Conservation (phyloP, 1,140 invertebrate species). For the Brachionus manjavacas region DNA sequence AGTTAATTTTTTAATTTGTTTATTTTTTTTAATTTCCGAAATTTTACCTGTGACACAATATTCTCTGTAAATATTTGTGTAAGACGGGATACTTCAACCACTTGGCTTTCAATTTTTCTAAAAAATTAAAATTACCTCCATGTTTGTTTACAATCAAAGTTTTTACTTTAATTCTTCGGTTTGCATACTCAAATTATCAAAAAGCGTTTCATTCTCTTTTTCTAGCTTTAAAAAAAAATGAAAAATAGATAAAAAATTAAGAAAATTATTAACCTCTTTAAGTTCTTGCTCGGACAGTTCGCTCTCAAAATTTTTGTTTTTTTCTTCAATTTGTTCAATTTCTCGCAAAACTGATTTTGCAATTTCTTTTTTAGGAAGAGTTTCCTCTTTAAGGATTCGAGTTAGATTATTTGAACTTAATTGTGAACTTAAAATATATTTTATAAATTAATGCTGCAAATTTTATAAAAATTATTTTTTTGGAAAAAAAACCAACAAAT, state of each 20-base stretch:
- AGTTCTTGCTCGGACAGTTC: neutral
- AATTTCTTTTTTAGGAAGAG: neutral
- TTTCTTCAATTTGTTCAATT: neutral
- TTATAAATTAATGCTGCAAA: too few species aligned
- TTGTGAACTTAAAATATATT: neutral
- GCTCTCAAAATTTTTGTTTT: neutral
- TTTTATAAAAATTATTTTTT: neutral
- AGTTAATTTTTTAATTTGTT: neutral
- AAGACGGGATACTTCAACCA: slow-evolving; percentile 9
- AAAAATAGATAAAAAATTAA: too few species aligned
- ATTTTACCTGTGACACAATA: slow-evolving; percentile 36
- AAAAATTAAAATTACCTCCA: neutral
- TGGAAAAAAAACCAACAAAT: slow-evolving; percentile 16
- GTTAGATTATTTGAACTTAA: neutral
- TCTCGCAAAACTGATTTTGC: neutral
- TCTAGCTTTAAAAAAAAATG: neutral
- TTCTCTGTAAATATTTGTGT: slow-evolving; percentile 41
- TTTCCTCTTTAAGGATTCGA: neutral
- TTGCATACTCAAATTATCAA: slow-evolving; percentile 25
- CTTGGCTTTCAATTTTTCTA: slow-evolving; percentile 39
- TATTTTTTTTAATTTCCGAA: neutral
- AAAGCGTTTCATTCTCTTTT: slow-evolving; percentile 29
- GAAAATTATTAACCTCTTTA: neutral
- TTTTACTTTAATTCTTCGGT: slow-evolving; percentile 35
- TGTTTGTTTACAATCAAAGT: neutral